Evolutionary conservation across 2,797 vertebrate species (phyloP), one percentile per base, ranked within the genome.

Genomic region (Pempheris klunzingeri): DNA sequence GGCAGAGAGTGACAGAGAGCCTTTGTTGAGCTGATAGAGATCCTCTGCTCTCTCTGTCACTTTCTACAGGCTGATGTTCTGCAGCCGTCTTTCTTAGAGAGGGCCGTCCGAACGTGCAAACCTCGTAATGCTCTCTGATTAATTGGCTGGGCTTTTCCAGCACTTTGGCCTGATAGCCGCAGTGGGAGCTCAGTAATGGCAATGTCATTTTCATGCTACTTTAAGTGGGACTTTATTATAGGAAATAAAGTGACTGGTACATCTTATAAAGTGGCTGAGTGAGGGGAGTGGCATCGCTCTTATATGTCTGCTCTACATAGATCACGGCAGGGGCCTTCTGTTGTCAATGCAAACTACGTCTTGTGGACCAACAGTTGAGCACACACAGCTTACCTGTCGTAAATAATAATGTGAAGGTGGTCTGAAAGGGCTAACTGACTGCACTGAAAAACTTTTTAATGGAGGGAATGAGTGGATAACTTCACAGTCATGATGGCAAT

Each of bases 181-280:
- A 82, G 77, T 80, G 81, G 85, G 77, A 89, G 85, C 82, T 82
- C 54, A 70, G 80, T 86, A 87, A 90, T 92, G 78, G 83, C 81
- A 83, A 86, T 86, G 85, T 89, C 74, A 90, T 92, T 90, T 92
- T 84, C 87, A 87, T 88, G 85, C 88, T 87, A 77, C 85, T 90
- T 89, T 88, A 91, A 91, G 81, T 91, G 88, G 78, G 62, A 85
- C 82, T 92, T 90, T 90, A 92, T 92, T 91, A 90, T 78, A 77
- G 78, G 73, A 74, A 78, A 89, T 93, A 88, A 93, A 93, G 84
- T 84, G 80, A 53, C 57, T 77, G 68, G 71, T 79, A 28, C 49
- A 62, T 72, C 77, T n/a, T 71, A 67, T 86, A 77, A 87, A 91
- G 82, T 76, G 78, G 49, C 76, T 65, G 77, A 53, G 61, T 67